Base-by-base conservation (phyloP, 2,797 vertebrate species). In the Bradypodion ventrale region DNA sequence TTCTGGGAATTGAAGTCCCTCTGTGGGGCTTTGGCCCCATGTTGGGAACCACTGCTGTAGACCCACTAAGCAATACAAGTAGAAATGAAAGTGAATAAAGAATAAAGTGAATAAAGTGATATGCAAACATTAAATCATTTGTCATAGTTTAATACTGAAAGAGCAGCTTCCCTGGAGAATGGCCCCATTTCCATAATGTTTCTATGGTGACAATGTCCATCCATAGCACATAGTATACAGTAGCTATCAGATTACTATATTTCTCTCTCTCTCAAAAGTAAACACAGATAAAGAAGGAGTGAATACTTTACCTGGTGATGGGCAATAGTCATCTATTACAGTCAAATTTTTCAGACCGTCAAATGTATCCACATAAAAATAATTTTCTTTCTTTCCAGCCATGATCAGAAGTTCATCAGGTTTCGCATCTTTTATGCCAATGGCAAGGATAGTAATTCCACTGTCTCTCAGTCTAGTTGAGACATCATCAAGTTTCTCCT, bases 351-450 rank as follows among this genome's bases (percentile, higher is more conserved):
- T 73, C 76, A 96, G 85, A 80, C 88, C 93, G 84, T 92, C 90
- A 77, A 95, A 96, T 4, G 87, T 90, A 73, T 94, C 82, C 84
- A 95, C 94, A 0, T 91, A 94, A 88, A 91, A 96, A 73, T 87
- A 94, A 62, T 90, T 91, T 44, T 94, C 91, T 4, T 87, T 65
- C 1, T 93, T 90, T 16, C 94, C 94, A 13, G 94, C 94, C 90
- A 96, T 96, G 29, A 83, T 89, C 8, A 87, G 8, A 73, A 96
- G 93, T 74, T 96, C 94, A 13, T 66, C 49, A 0, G 0, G 23
- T 0, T 93, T 90, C 78, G 94, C 94, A 0, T 87, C 76, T 8
- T 81, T 74, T 27, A 96, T 94, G 2, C 95, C 95, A 89, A 95
- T 87, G 0, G 94, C 94, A 59, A 95, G 90, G 52, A 95, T 84